A percentile compares a stretch with the other conserved stretches of the same genome.
Evolutionary conservation across 2,888 invertebrate species (phyloP).

Genomic region (Branchinecta sandiegonensis): DNA sequence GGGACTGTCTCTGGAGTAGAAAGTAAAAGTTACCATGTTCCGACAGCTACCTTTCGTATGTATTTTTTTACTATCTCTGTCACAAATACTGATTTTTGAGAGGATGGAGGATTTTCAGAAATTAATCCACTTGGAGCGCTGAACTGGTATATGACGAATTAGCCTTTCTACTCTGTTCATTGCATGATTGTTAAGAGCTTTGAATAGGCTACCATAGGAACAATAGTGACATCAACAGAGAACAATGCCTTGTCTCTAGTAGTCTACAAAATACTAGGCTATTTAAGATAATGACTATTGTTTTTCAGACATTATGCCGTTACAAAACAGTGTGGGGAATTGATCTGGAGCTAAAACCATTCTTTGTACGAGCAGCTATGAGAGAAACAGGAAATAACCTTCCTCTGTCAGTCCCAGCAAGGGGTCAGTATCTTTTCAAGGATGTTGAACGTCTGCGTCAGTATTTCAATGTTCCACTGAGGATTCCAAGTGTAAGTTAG

Average conservation of each 20-base stretch:
- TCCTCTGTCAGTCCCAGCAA: conserved; percentile 34
- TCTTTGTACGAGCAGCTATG: conserved; percentile 36
- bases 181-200: no score
- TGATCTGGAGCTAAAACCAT: conserved; percentile 34
- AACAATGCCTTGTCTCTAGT: background rate
- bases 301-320: conserved; percentile 31
- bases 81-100: no score
- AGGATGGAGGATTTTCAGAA: no score
- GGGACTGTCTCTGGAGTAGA: no score
- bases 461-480: conserved; percentile 35
- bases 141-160: no score
- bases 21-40: no score
- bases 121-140: no score
- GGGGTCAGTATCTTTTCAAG: conserved; percentile 33
- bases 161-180: no score
- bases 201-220: no score
- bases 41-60: no score
- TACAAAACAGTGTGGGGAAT: conserved; percentile 34
- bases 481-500: conserved; percentile 16
- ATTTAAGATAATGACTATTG: background rate
- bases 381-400: conserved; percentile 34
- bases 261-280: background rate
- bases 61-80: no score
- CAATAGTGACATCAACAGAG: background rate
- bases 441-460: conserved; percentile 33